Evolutionary conservation across 2,797 vertebrate species (phyloP).

Genomic region (Cryptoblepharus egeriae): DNA sequence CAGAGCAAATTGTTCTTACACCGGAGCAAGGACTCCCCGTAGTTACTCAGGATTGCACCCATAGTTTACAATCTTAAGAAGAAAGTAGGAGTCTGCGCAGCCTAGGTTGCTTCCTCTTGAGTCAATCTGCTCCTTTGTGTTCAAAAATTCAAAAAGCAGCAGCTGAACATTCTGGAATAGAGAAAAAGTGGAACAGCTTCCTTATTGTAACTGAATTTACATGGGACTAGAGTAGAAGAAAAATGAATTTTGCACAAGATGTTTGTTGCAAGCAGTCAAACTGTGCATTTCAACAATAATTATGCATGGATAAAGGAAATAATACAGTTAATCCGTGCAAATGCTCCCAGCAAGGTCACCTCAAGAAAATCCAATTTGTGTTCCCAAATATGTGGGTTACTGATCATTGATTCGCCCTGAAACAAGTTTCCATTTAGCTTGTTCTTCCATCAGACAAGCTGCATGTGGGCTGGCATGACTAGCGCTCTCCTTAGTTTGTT

Average conservation of each 20-base stretch:
- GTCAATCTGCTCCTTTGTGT: no score
- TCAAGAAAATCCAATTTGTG: constrained; percentile 58
- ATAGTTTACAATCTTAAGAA: no score
- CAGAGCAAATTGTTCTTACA: no score
- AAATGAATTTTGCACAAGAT: neutral
- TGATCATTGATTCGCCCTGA: constrained; percentile 15
- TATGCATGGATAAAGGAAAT: neutral
- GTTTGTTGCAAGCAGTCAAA: neutral
- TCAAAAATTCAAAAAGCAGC: no score
- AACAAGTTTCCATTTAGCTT: constrained; percentile 53
- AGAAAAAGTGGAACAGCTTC: no score
- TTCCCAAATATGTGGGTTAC: constrained; percentile 6
- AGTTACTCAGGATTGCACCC: no score
- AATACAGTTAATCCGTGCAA: neutral
- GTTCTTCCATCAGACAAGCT: neutral
- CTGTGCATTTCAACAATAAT: neutral
- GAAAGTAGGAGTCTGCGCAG: no score
- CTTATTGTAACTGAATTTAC: no score
- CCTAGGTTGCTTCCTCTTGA: no score
- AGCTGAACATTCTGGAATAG: no score
- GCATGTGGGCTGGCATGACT: neutral
- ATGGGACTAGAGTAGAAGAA: neutral
- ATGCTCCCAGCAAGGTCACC: constrained; percentile 38
- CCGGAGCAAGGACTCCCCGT: no score
- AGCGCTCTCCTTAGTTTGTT: neutral